A percentile compares a stretch with the other conserved stretches of the same genome.
Evolutionary conservation across 2,113 vertebrate genomes (phyloP).

Genomic region (Erythrolamprus reginae): DNA sequence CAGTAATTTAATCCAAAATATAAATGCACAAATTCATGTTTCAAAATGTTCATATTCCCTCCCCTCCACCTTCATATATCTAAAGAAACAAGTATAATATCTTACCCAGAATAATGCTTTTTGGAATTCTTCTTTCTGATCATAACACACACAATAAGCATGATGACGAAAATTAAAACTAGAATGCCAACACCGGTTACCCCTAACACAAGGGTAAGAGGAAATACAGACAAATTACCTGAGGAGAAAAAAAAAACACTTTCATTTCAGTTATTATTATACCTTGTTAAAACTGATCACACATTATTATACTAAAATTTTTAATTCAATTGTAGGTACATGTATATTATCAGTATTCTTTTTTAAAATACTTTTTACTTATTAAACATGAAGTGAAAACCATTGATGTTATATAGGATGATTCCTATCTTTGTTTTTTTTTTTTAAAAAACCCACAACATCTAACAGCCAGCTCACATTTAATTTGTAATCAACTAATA

Average conservation of each 20-base stretch:
- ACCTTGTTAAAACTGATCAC: slow-evolving; percentile 27
- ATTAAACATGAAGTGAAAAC: not conserved
- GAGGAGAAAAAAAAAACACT: slow-evolving; percentile 42
- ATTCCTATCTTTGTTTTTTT: not conserved
- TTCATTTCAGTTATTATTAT: slow-evolving; percentile 39
- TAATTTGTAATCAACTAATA: not conserved
- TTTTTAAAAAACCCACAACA: no score
- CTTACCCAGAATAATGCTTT: slow-evolving; percentile 88
- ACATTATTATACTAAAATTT: not conserved
- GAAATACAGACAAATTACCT: slow-evolving; percentile 68
- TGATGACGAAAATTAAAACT: slow-evolving; percentile 75
- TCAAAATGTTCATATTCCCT: not conserved
- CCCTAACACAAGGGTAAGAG: slow-evolving; percentile 74
- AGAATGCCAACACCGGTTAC: slow-evolving; percentile 76
- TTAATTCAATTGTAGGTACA: not conserved
- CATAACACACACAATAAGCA: slow-evolving; percentile 73
- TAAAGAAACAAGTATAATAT: slow-evolving; percentile 39
- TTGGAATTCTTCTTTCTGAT: slow-evolving; percentile 77
- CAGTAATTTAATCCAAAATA: not conserved
- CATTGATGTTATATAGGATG: not conserved
- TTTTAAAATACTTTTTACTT: no score
- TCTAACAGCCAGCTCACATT: not conserved
- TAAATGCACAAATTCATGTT: slow-evolving; percentile 14
- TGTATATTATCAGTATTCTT: not conserved
- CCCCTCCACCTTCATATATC: not conserved